A percentile compares a stretch with the other conserved stretches of the same genome.
Evolutionary conservation across 2,113 vertebrate genomes (phyloP).

Genomic region (Elephas maximus): DNA sequence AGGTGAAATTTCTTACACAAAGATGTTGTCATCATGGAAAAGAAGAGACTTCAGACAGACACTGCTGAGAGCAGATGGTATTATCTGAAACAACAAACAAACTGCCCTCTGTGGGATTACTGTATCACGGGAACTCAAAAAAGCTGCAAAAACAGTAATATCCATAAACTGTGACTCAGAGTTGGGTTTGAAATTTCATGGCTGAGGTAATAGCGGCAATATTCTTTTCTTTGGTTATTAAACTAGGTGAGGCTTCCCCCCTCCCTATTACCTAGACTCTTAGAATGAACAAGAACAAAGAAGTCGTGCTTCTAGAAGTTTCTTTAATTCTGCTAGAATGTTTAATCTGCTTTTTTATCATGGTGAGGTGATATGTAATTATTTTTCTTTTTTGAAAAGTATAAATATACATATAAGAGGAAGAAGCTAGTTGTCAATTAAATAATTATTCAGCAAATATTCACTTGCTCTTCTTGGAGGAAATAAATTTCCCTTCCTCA

Average conservation of each 20-base stretch:
- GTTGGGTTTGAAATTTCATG: not conserved
- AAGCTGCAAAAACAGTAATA: not conserved
- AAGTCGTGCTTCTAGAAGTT: constrained; percentile 7
- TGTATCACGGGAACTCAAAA: not conserved
- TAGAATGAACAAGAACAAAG: constrained; percentile 7
- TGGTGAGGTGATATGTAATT: not conserved
- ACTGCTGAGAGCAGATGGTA: constrained; percentile 54
- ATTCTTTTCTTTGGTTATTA: constrained; percentile 53
- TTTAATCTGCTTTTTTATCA: not conserved
- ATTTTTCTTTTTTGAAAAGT: constrained; percentile 10
- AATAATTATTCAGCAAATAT: not conserved
- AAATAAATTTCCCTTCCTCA: not conserved
- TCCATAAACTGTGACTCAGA: not conserved
- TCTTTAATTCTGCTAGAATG: constrained; percentile 18
- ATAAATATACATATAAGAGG: constrained; percentile 35
- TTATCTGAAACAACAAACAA: constrained; percentile 24
- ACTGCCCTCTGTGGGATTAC: not conserved
- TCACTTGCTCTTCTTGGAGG: not conserved
- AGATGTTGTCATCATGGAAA: not conserved
- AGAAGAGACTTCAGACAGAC: constrained; percentile 45
- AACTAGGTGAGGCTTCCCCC: not conserved
- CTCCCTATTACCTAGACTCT: not conserved
- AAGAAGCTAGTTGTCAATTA: not conserved
- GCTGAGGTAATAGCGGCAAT: not conserved
- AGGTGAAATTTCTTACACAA: constrained; percentile 69